These are phyloP conservation scores for Tetrax tetrax DNA, from an alignment of 2,113 vertebrate genomes.

Conservation along the genomic window DNA sequence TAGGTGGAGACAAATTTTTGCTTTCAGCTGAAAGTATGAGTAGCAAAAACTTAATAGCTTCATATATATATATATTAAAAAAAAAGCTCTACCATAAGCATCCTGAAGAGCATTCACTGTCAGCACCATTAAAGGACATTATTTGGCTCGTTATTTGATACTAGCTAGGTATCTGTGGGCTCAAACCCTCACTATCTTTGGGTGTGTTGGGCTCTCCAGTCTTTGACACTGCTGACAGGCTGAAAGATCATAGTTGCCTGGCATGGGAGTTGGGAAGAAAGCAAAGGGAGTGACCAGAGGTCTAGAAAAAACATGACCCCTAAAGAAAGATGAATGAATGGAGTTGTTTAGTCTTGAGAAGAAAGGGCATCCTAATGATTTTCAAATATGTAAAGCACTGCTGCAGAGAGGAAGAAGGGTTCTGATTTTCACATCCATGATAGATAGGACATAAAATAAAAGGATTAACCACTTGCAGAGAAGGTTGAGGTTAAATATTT, in stretches of 20 bases:
- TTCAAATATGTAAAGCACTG: conserved; percentile 1
- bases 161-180: background rate
- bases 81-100: background rate
- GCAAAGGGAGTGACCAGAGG: conserved; percentile 30
- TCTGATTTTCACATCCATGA: background rate
- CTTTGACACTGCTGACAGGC: background rate
- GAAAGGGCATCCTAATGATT: conserved; percentile 22
- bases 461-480: background rate
- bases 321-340: conserved; percentile 58
- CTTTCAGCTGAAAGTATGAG: background rate
- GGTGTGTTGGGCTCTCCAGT: background rate
- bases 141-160: background rate
- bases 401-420: background rate
- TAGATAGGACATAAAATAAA: background rate
- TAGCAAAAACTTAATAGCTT: background rate
- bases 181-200: background rate
- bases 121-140: background rate
- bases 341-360: conserved; percentile 28
- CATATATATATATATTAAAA: background rate
- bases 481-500: background rate
- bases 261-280: conserved; percentile 25
- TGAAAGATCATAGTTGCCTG: background rate
- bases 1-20: background rate
- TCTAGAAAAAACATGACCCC: conserved; percentile 59
- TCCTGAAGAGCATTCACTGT: background rate